phyloP scores from a whole-genome alignment of 53 echinoderm and acorn worm genomes.

The Echinarachnius parma region DNA sequence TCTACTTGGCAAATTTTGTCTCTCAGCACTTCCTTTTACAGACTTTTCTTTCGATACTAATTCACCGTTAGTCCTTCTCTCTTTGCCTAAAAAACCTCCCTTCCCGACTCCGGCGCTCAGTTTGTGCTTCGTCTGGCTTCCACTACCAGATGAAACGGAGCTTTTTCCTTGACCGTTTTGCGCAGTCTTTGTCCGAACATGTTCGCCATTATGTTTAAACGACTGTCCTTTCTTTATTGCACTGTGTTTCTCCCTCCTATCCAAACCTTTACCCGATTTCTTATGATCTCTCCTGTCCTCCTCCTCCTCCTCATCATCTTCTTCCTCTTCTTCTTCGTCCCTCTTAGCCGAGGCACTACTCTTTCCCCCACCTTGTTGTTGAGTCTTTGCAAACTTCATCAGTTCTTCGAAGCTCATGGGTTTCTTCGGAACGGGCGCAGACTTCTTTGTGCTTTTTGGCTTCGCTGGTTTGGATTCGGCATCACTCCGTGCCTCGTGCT shows the following conservation, averaged over 20 bases:
- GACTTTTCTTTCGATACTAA: neutral
- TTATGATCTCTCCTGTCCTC: conserved; percentile 1
- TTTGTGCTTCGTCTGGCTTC: too few relatives aligned
- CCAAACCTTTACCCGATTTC: neutral
- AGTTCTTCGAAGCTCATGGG: conserved; percentile 74
- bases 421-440: conserved; percentile 35
- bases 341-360: conserved; percentile 1
- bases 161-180: neutral
- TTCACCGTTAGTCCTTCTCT: neutral
- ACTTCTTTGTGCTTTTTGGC: conserved; percentile 37
- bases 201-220: neutral
- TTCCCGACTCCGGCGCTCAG: neutral
- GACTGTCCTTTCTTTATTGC: neutral
- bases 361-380: conserved; percentile 53
- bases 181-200: neutral
- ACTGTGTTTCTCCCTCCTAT: neutral
- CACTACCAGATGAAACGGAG: neutral
- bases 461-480: conserved; percentile 19
- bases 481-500: conserved; percentile 15
- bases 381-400: conserved; percentile 68
- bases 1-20: too few relatives aligned
- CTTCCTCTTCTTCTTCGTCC: conserved; percentile 8
- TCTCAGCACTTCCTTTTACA: neutral
- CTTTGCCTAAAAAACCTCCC: neutral
- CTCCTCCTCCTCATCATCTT: conserved; percentile 15